Evolutionary conservation across 2,113 vertebrate species (phyloP).

Genomic region (Dermatemys mawii): DNA sequence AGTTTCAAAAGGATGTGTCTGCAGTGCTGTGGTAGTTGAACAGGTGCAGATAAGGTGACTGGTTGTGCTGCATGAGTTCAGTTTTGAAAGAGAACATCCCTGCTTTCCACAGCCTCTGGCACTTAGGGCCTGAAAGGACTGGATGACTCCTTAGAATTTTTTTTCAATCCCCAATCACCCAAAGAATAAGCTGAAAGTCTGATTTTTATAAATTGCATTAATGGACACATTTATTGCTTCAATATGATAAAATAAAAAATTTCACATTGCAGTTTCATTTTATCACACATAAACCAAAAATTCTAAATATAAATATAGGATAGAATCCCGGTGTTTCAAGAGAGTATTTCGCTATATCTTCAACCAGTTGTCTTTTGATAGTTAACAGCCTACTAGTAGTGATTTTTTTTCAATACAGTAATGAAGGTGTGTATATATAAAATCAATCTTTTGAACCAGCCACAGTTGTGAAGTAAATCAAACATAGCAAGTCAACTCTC

Average conservation of each 20-base stretch:
- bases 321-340: not conserved
- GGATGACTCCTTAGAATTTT: fast-evolving
- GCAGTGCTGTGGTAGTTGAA: not conserved
- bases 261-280: not conserved
- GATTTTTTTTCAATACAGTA: not conserved
- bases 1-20: not conserved
- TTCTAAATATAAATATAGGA: slow-evolving; percentile 58
- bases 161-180: not conserved
- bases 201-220: not conserved
- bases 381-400: slow-evolving; percentile 13
- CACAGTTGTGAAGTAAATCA: not conserved
- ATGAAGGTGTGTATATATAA: not conserved
- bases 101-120: not conserved
- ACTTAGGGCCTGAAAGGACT: fast-evolving
- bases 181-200: not conserved
- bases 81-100: not conserved
- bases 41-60: not conserved
- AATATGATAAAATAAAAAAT: slow-evolving; percentile 5
- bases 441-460: not conserved
- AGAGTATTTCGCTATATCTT: not conserved
- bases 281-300: slow-evolving; percentile 26
- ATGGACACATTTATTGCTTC: slow-evolving; percentile 43
- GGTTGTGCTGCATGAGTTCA: not conserved
- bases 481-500: not conserved
- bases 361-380: not conserved